Conservation (phyloP, 2,797 vertebrate species). For the Hyperoplus lanceolatus region DNA sequence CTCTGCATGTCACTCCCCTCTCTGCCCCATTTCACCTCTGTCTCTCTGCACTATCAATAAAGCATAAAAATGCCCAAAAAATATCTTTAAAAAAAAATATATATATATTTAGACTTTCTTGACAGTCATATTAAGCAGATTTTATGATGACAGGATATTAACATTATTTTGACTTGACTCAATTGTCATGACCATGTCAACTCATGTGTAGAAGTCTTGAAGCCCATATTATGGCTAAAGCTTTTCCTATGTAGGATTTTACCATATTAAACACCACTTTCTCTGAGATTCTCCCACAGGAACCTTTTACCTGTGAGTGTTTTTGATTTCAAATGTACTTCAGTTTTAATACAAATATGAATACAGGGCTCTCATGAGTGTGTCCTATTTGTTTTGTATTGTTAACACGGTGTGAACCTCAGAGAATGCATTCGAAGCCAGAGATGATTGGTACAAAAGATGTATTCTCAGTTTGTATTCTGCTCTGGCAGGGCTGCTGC, state of each 20-base stretch:
- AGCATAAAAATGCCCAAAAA: constrained; percentile 46
- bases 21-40: no score
- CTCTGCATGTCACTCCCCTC: no score
- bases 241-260: constrained; percentile 10
- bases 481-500: constrained; percentile 43
- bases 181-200: constrained; percentile 21
- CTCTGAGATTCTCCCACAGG: constrained; percentile 6
- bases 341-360: neutral
- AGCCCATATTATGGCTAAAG: neutral
- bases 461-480: constrained; percentile 20
- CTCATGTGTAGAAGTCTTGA: neutral
- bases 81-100: no score
- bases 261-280: neutral
- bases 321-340: constrained; percentile 3
- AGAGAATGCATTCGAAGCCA: neutral
- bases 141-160: constrained; percentile 43
- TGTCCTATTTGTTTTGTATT: neutral
- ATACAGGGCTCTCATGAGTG: neutral
- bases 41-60: no score
- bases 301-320: neutral
- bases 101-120: constrained; percentile 44
- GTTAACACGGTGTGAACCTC: no score
- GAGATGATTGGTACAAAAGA: constrained; percentile 18
- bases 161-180: constrained; percentile 46
- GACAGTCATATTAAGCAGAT: constrained; percentile 45